Base-by-base conservation (phyloP, 2,113 vertebrate genomes). In the Stegastes partitus region DNA sequence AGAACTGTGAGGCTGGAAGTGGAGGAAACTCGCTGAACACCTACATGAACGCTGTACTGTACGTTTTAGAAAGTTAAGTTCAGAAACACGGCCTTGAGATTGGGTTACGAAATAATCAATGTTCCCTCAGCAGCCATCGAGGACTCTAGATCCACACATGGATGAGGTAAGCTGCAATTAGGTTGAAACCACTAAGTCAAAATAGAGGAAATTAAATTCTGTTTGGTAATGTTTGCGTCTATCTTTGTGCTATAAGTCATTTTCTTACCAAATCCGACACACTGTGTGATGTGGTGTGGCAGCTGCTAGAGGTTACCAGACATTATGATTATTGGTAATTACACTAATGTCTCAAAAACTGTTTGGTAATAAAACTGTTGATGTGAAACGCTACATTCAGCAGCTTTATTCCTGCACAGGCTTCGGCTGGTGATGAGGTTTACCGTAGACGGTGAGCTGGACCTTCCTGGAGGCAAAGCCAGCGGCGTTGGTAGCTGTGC, bases 401-500 rank as follows among this genome's bases (percentile, higher is more conserved):
- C 28, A 26, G 1, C 12, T 26, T 49, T 39, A 8, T 1, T 25
- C 59, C 22, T 34, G 0, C 21, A 2, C 11, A 44, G 28, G 11
- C 0, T 61, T 49, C 14, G 44, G 11, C 6, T 22, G 10, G n/a
- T 54, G 22, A 49, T 44, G 37, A 55, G 45, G 39, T 82, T 89
- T 94, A 99, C 98, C 97, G 11, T 99, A 99, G 84, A 99, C 97
- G 0, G 97, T 99, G 69, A 99, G 95, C 75, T 99, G 98, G 56
- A 99, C 96, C 87, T 97, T 99, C 77, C 95, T 96, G 2, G 96
- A 95, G 68, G 95, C 95, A 0, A 94, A 95, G 74, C 98, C 98
- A 0, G 97, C 98, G 2, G 96, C 93, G 0, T 98, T 99, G 72
- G 95, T 95, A 83, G 98, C 98, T 0, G 95, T 97, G 85, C 98